phyloP scores from a whole-genome alignment of 2,113 vertebrate species.

The Pipa parva region DNA sequence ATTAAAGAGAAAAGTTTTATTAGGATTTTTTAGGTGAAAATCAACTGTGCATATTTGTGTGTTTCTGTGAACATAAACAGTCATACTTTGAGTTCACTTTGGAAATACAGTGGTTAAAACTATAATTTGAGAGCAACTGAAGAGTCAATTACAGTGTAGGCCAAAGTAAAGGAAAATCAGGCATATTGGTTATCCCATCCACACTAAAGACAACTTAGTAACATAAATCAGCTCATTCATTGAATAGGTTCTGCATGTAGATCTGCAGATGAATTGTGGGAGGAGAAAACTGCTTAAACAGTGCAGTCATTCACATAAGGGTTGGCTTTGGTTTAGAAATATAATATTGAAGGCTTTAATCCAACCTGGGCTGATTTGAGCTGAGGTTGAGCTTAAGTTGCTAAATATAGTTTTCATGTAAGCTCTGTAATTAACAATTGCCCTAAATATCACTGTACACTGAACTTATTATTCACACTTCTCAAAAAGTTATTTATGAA shows the following conservation, averaged over 20 bases:
- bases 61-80: no score
- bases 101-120: no score
- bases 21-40: no score
- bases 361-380: not conserved
- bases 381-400: not conserved
- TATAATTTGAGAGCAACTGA: not conserved
- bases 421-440: constrained; percentile 1
- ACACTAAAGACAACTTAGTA: constrained; percentile 21
- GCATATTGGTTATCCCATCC: constrained; percentile 9
- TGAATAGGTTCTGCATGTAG: not conserved
- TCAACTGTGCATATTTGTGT: no score
- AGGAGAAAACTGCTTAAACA: not conserved
- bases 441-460: not conserved
- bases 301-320: constrained; percentile 16
- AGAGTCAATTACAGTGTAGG: not conserved
- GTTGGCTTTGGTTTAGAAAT: constrained; percentile 11
- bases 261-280: not conserved
- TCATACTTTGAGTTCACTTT: no score
- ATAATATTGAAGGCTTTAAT: not conserved
- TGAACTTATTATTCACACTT: no score
- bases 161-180: not conserved
- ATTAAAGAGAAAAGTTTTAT: no score
- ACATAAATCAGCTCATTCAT: constrained; percentile 11
- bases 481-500: no score
- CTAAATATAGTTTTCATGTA: not conserved